Base-by-base conservation (phyloP, 1,140 invertebrate species). In the Cotesia typhae region DNA sequence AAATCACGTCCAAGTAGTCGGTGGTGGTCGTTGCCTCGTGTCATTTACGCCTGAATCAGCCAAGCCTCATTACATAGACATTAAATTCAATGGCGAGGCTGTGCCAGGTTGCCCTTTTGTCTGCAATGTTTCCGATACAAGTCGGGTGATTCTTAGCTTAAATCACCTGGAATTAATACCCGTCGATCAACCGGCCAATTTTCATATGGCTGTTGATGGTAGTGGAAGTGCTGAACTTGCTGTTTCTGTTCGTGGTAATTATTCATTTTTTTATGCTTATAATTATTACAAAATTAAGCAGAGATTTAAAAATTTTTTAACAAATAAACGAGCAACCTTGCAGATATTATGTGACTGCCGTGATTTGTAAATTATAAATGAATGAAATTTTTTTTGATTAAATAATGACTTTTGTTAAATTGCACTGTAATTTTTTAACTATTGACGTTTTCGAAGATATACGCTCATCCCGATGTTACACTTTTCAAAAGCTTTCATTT, bases 61-160 rank as follows among this genome's bases (percentile, higher is more conserved):
- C 6, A 96, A 96, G 77, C 91, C 95, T 36, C 97, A 99, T 87
- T 90, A 94, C 75, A 97, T 99, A 78, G 97, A 99, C 87, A 98
- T 99, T 73, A 98, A 97, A 87, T 99, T 99, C 87, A 99, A 99
- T 86, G 95, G 95, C 60, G 95, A 97, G 88, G 95, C 95, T 69
- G 96, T 99, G 14, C 92, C 94, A 78, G 95, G 94, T 63, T 97
- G 95, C 83, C 95, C 96, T n/a, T 95, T 97, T 81, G 88, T 94
- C 47, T 94, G 94, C 79, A 90, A 92, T 70, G 93, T 95, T 47
- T 91, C 93, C 1, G 93, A 95, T 79, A 94, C 92, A 57, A 94
- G 92, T 74, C 88, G 94, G 77, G 93, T 95, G 17, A 92, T 92
- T 7, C 88, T 95, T 7, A 94, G 93, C 79, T 86, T 95, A 51